Evolutionary conservation across 2,888 invertebrate species (phyloP).

Genomic region (Monoplex corrugatus): DNA sequence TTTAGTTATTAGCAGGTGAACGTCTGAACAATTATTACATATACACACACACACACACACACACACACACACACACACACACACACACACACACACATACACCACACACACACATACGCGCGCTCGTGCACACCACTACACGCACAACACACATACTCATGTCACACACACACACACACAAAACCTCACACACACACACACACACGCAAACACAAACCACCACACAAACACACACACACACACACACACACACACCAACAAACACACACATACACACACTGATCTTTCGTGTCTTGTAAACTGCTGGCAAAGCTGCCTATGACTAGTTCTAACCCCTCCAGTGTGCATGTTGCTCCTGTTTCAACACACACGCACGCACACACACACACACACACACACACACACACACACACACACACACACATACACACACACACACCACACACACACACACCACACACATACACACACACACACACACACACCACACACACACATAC

Average conservation of each 20-base stretch:
- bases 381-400: neutral
- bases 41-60: neutral
- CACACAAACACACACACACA: neutral
- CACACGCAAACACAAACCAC: neutral
- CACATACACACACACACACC: too few species aligned
- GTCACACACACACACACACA: neutral
- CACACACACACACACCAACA: neutral
- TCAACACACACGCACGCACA: neutral
- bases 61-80: neutral
- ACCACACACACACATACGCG: neutral
- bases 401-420: too few species aligned
- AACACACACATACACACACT: neutral
- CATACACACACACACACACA: too few species aligned
- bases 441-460: too few species aligned
- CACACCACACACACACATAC: too few species aligned
- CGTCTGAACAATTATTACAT: too few species aligned
- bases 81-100: neutral
- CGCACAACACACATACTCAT: neutral
- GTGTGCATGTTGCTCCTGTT: too few species aligned
- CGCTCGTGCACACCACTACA: neutral
- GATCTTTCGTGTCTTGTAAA: too few species aligned
- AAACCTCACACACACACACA: neutral
- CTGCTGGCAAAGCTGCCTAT: too few species aligned
- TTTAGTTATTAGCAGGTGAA: too few species aligned
- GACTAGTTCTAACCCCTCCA: too few species aligned